Evolutionary conservation across 2,888 invertebrate genomes (phyloP), one percentile per base, ranked within the genome.

Genomic region (Diaphora mendica): DNA sequence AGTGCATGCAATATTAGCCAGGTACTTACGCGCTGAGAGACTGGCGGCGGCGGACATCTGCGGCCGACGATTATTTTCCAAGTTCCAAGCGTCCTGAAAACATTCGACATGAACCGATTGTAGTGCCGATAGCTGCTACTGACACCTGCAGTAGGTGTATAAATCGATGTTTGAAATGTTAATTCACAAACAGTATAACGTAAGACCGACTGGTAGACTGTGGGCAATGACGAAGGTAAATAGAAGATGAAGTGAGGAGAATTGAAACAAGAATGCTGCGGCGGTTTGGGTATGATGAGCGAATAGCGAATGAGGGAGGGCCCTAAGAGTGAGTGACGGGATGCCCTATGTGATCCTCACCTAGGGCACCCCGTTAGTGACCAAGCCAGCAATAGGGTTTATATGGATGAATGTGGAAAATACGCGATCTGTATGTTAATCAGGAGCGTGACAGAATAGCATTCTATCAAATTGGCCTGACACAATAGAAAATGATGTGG

Each of bases 21-120:
- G n/a, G 78, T 84, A 97, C 97, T 97, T 93, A 97, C 97, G 97
- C 91, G 97, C 97, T 86, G 97, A 96, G 80, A 97, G 95, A 81
- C 97, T 97, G 77, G 97, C 97, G 75, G 97, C 96, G 66, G 97
- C 97, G 76, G 97, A 96, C 69, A 97, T 92, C 87, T 96, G 96
- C 70, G 95, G 91, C 51, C 96, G 91, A 70, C 94, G 92, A 80
- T 90, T 88, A 79, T 88, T 88, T 80, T 93, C 91, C 88, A 94
- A 79, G 76, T 84, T 82, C 94, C 95, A 95, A 79, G 87, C 83
- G 64, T 94, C 94, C 95, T 95, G 94, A 71, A 94, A 93, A 92
- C 44, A 39, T 67, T 30, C 35, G 26, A 70, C 5, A 35, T 39
- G 13, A 33, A 20, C 35, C 39, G 33, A 7, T 67, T 71, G 35